phyloP scores from a whole-genome alignment of 2,113 vertebrate species.

The Asarcornis scutulata region DNA sequence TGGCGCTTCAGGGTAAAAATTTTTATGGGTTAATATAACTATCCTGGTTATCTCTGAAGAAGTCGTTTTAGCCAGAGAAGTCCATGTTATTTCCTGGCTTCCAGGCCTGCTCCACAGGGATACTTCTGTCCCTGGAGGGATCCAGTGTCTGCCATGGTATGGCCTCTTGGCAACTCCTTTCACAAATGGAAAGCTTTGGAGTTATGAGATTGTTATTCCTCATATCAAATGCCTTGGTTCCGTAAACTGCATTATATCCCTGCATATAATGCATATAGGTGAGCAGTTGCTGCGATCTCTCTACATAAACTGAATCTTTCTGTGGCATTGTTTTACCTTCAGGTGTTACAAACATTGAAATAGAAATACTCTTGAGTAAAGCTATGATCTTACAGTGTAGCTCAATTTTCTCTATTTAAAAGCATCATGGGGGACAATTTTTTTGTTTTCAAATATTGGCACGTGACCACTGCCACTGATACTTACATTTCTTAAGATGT shows the following conservation, averaged over 20 bases:
- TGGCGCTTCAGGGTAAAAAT: not conserved
- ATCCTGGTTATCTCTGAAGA: not conserved
- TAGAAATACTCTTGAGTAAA: not conserved
- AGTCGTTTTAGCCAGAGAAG: not conserved
- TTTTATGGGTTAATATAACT: not conserved
- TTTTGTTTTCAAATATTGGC: not conserved
- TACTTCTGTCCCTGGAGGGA: not conserved
- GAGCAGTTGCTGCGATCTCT: not conserved
- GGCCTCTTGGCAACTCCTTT: not conserved
- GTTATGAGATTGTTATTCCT: not conserved
- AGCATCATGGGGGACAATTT: not conserved
- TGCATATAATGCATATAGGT: not conserved
- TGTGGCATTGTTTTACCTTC: not conserved
- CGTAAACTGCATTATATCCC: fast-evolving
- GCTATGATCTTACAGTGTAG: not conserved
- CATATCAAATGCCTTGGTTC: not conserved
- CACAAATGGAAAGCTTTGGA: not conserved
- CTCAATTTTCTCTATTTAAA: not conserved
- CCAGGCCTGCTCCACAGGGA: not conserved
- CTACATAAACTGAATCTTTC: not conserved
- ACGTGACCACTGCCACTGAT: not conserved
- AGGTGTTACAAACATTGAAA: not conserved
- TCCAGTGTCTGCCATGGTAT: not conserved
- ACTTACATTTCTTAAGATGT: not conserved
- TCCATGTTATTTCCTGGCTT: not conserved